Evolutionary conservation across 2,888 invertebrate species (phyloP).

Genomic region (Leptodirus hochenwartii): DNA sequence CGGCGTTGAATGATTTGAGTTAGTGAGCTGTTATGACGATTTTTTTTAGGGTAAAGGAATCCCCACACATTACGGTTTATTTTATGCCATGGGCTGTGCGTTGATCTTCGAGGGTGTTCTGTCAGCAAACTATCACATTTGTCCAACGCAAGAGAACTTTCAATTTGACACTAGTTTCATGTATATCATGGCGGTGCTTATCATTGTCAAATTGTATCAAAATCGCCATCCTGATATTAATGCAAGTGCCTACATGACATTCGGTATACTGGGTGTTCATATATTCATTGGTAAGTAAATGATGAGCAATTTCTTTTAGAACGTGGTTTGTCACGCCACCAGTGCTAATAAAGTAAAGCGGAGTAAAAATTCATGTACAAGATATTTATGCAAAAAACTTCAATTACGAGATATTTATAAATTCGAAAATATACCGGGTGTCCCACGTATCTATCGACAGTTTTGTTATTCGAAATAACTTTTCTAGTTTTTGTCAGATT

Average conservation of each 20-base stretch:
- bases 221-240: slow-evolving; percentile 74
- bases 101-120: slow-evolving; percentile 73
- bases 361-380: no score
- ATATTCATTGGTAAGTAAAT: slow-evolving; percentile 47
- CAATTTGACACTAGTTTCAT: slow-evolving; percentile 89
- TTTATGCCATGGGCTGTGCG: slow-evolving; percentile 73
- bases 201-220: slow-evolving; percentile 77
- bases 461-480: no score
- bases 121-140: slow-evolving; percentile 77
- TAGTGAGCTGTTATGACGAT: no score
- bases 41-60: slow-evolving; percentile 43
- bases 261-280: slow-evolving; percentile 53
- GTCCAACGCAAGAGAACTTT: slow-evolving; percentile 78
- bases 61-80: slow-evolving; percentile 63
- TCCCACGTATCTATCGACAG: no score
- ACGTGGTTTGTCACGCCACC: no score
- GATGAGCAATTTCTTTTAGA: no score
- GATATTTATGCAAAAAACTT: no score
- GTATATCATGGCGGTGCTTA: slow-evolving; percentile 75
- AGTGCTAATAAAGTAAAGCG: no score
- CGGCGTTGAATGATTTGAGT: no score
- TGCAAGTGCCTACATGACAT: slow-evolving; percentile 61
- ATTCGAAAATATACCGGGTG: no score
- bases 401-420: no score
- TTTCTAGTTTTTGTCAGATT: no score